Evolutionary conservation across 2,113 vertebrate species (phyloP).

Genomic region (Ceyx margarethae): DNA sequence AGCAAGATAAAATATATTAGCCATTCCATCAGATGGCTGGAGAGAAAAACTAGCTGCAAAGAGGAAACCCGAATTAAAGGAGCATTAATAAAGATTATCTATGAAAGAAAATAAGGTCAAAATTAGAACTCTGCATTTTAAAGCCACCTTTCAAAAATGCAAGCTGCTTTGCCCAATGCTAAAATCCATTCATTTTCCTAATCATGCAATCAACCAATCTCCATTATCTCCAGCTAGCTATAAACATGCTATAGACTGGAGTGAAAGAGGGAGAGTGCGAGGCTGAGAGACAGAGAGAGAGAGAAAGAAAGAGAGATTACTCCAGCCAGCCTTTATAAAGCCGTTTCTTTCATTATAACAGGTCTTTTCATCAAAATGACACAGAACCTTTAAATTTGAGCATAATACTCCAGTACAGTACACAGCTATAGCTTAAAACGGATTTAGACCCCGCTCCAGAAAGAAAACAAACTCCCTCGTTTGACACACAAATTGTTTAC

Average conservation of each 20-base stretch:
- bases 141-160: slow-evolving; percentile 53
- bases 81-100: slow-evolving; percentile 67
- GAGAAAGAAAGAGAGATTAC: slow-evolving; percentile 38
- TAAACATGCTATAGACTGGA: slow-evolving; percentile 66
- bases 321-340: slow-evolving; percentile 73
- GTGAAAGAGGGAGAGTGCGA: slow-evolving; percentile 69
- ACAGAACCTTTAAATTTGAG: slow-evolving; percentile 72
- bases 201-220: slow-evolving; percentile 58
- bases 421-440: slow-evolving; percentile 55
- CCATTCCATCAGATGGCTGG: slow-evolving; percentile 21
- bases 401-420: slow-evolving; percentile 66
- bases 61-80: slow-evolving; percentile 32
- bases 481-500: slow-evolving; percentile 85
- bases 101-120: slow-evolving; percentile 57
- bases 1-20: slow-evolving; percentile 41
- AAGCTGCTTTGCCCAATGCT: slow-evolving; percentile 57
- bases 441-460: slow-evolving; percentile 65
- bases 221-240: slow-evolving; percentile 65
- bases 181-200: slow-evolving; percentile 64
- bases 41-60: slow-evolving; percentile 30
- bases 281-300: slow-evolving; percentile 47
- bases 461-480: slow-evolving; percentile 81
- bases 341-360: slow-evolving; percentile 78
- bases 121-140: slow-evolving; percentile 56
- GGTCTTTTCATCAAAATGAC: slow-evolving; percentile 73